Percentiles rank a stretch among this genome's conserved stretches.
These are phyloP conservation scores for Prunella himalayana DNA, from an alignment of 2,113 vertebrate genomes.

Conservation along the genomic window DNA sequence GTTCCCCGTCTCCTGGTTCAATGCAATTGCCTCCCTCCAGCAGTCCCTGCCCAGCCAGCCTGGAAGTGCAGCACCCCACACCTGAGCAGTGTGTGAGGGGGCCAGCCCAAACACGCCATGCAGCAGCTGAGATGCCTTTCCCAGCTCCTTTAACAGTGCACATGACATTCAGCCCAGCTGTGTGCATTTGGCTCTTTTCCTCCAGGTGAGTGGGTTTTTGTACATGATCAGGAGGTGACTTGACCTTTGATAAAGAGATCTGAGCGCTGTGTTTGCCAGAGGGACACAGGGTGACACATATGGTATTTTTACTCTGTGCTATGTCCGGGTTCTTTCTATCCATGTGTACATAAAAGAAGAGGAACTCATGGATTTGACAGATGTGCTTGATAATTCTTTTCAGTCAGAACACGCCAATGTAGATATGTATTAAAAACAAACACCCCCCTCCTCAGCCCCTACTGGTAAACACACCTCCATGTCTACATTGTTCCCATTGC, in stretches of 20 bases:
- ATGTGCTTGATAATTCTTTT: neutral
- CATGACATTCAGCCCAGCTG: neutral
- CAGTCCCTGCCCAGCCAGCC: neutral
- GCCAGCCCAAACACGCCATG: neutral
- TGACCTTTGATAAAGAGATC: constrained; percentile 25
- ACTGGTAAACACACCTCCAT: neutral
- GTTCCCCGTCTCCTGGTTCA: neutral
- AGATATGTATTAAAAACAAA: neutral
- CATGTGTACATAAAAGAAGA: neutral
- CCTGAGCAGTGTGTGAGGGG: accelerated
- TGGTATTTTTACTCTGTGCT: neutral
- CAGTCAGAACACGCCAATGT: neutral
- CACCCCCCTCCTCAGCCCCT: neutral
- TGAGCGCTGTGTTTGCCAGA: neutral
- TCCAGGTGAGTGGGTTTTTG: neutral
- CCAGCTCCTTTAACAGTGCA: neutral
- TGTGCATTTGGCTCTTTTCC: neutral
- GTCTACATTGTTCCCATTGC: neutral
- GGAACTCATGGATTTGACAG: neutral
- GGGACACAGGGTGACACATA: neutral
- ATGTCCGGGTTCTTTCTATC: neutral
- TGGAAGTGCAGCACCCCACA: neutral
- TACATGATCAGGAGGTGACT: neutral
- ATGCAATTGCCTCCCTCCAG: neutral
- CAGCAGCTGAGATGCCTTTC: neutral